Evolutionary conservation across 2,888 invertebrate genomes (phyloP).

Genomic region (Fragum whitleyi): DNA sequence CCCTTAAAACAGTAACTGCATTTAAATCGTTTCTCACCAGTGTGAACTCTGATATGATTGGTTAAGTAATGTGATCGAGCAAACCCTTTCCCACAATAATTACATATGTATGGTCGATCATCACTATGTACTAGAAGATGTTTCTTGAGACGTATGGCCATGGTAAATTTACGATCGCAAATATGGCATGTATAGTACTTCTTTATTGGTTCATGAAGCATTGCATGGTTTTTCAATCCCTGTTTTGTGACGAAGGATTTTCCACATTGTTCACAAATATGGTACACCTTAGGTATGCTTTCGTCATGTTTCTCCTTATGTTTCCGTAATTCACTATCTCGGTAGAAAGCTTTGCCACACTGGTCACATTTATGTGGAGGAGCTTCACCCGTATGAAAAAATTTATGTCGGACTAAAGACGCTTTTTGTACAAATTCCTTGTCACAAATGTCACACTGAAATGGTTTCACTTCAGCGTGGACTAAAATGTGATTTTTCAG

Average conservation of each 20-base stretch:
- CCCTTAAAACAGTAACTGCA: conserved; percentile 17
- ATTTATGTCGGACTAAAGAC: conserved; percentile 12
- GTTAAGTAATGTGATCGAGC: conserved; percentile 14
- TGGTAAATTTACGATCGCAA: conserved; percentile 9
- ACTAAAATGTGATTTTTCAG: conserved; percentile 13
- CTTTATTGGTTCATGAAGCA: conserved; percentile 8
- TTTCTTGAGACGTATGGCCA: conserved; percentile 15
- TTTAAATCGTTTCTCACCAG: conserved; percentile 27
- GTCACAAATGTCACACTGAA: conserved; percentile 11
- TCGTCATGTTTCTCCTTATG: conserved; percentile 26
- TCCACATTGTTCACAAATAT: conserved; percentile 30
- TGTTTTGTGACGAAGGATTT: conserved; percentile 24
- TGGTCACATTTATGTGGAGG: conserved; percentile 23
- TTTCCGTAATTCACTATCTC: conserved; percentile 14
- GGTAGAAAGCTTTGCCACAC: conserved; percentile 26
- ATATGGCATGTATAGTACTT: conserved; percentile 22
- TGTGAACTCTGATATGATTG: conserved; percentile 24
- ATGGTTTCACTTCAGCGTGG: conserved; percentile 4
- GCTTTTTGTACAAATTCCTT: conserved; percentile 16
- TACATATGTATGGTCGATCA: conserved; percentile 21
- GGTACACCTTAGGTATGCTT: neutral
- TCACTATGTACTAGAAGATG: conserved; percentile 24
- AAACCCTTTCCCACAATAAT: conserved; percentile 26
- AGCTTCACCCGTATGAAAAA: conserved; percentile 23
- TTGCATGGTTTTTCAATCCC: conserved; percentile 15